Evolutionary conservation across 2,888 invertebrate species (phyloP).

Genomic region (Sinhomidia bicolor): DNA sequence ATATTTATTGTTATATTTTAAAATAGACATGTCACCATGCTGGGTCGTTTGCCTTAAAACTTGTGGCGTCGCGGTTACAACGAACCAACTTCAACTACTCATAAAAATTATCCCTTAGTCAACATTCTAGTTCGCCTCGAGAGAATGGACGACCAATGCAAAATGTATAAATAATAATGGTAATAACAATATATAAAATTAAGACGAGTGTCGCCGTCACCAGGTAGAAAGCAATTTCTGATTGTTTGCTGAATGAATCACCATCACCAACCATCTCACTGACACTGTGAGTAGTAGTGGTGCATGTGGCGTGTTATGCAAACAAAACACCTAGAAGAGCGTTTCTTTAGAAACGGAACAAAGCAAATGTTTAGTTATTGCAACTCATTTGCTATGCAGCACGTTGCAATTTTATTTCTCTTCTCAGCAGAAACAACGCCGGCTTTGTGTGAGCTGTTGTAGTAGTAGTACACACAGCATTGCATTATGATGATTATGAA

Average conservation of each 20-base stretch:
- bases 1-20: neutral
- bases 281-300: neutral
- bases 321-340: slow-evolving; percentile 49
- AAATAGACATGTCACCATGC: slow-evolving; percentile 17
- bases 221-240: slow-evolving; percentile 50
- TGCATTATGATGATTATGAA: neutral
- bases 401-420: slow-evolving; percentile 35
- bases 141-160: slow-evolving; percentile 6
- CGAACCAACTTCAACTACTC: neutral
- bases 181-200: slow-evolving; percentile 7
- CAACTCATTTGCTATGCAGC: slow-evolving; percentile 20
- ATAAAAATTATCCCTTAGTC: slow-evolving; percentile 5
- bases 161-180: neutral
- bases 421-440: neutral
- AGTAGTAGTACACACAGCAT: neutral
- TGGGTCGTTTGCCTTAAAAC: neutral
- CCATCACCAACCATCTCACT: neutral
- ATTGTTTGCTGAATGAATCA: slow-evolving; percentile 60
- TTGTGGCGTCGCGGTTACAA: neutral
- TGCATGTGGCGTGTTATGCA: slow-evolving; percentile 42
- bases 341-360: neutral
- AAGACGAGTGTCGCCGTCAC: slow-evolving; percentile 2
- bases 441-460: neutral
- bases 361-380: neutral
- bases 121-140: slow-evolving; percentile 25